These are phyloP conservation scores for Lasioglossum leucozonium DNA, from an alignment of 2,888 invertebrate species.

Conservation along the genomic window DNA sequence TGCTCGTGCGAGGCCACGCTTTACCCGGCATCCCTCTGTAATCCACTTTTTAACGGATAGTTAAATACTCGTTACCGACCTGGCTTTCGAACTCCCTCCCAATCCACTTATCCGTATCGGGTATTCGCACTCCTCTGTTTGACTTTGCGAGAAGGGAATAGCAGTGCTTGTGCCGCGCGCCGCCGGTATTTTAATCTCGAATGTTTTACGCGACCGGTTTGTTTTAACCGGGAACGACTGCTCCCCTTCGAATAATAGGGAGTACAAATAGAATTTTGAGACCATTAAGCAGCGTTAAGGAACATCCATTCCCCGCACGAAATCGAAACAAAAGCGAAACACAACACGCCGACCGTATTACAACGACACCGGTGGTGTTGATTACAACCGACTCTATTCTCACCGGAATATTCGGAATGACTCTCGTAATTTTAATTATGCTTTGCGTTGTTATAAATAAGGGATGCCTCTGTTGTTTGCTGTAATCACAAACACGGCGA, in stretches of 20 bases:
- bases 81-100: constrained; percentile 32
- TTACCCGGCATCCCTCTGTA: constrained; percentile 20
- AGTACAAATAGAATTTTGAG: background rate
- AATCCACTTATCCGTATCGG: constrained; percentile 41
- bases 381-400: background rate
- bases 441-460: background rate
- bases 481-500: background rate
- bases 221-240: background rate
- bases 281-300: background rate
- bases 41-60: constrained; percentile 41
- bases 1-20: constrained; percentile 10
- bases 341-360: background rate
- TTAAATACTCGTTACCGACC: constrained; percentile 38
- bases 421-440: background rate
- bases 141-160: constrained; percentile 6
- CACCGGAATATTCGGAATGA: background rate
- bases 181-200: constrained; percentile 15
- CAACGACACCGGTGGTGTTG: background rate
- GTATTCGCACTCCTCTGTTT: constrained; percentile 11
- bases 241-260: background rate
- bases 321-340: background rate
- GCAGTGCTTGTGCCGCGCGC: background rate
- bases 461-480: background rate
- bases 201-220: constrained; percentile 6
- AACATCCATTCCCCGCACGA: background rate